Evolutionary conservation across 2,888 invertebrate genomes (phyloP).

Genomic region (Morpho helenor): DNA sequence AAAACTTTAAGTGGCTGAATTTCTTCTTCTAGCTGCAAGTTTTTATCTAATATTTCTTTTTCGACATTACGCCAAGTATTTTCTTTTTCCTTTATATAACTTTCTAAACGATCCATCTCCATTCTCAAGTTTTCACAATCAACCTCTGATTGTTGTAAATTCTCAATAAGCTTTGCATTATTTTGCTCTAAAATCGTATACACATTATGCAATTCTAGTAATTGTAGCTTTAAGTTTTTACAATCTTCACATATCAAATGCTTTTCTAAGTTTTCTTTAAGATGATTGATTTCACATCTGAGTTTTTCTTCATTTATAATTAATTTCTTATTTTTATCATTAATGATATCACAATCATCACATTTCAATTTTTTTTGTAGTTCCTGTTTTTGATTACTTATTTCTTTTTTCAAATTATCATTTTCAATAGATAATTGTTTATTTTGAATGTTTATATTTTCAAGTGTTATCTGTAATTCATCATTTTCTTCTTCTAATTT

Average conservation of each 20-base stretch:
- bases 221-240: conserved; percentile 16
- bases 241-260: conserved; percentile 3
- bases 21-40: conserved; percentile 37
- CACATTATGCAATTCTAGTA: conserved; percentile 16
- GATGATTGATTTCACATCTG: conserved; percentile 1
- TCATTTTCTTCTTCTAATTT: conserved; percentile 72
- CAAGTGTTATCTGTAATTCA: conserved; percentile 55
- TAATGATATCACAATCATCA: conserved; percentile 43
- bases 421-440: conserved; percentile 11
- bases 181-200: conserved; percentile 12
- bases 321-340: conserved; percentile 39
- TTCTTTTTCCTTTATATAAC: conserved; percentile 41
- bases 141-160: conserved; percentile 18
- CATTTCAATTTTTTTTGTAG: conserved; percentile 29
- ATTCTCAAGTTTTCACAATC: conserved; percentile 33
- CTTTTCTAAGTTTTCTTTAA: conserved; percentile 9
- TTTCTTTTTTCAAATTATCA: conserved; percentile 17
- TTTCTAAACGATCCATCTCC: conserved; percentile 35
- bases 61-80: conserved; percentile 32
- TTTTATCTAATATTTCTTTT: conserved; percentile 32
- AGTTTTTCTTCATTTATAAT: not conserved
- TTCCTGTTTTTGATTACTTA: conserved; percentile 39
- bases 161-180: conserved; percentile 16
- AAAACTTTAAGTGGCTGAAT: conserved; percentile 33
- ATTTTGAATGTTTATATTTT: conserved; percentile 53